Percentiles rank a stretch among this genome's conserved stretches.
Conservation (phyloP, 2,888 invertebrate species). For the Caenorhabditis afra region DNA sequence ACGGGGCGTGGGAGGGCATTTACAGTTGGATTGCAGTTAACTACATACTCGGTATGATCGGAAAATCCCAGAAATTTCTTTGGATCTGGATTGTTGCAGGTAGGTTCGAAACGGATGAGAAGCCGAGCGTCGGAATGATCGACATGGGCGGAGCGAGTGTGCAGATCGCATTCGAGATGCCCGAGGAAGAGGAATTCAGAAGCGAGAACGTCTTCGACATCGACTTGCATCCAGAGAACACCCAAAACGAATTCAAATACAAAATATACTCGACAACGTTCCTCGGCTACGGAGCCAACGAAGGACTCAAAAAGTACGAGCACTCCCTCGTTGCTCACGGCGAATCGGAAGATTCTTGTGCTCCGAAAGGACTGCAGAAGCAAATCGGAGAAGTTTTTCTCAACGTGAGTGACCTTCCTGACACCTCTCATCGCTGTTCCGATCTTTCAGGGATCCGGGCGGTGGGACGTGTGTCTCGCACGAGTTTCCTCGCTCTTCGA, state of each 20-base stretch:
- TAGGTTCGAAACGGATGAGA: conserved; percentile 14
- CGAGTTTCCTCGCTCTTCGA: conserved; percentile 66
- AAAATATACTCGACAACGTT: conserved; percentile 83
- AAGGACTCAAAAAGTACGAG: conserved; percentile 76
- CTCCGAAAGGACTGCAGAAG: conserved; percentile 21
- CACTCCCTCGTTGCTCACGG: conserved; percentile 3
- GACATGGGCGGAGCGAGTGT: conserved; percentile 84
- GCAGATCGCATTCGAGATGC: conserved; percentile 82
- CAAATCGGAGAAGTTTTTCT: conserved; percentile 13
- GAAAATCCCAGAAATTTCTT: neutral
- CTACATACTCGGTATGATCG: conserved; percentile 60
- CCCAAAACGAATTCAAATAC: conserved; percentile 82
- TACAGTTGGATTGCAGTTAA: conserved; percentile 83
- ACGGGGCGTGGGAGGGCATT: conserved; percentile 83
- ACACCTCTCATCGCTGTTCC: neutral
- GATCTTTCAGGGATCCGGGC: conserved; percentile 72
- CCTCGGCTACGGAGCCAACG: conserved; percentile 83
- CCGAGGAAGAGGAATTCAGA: conserved; percentile 58
- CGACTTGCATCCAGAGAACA: conserved; percentile 82
- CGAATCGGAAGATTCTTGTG: conserved; percentile 26
- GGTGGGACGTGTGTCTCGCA: conserved; percentile 74
- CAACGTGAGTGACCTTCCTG: conserved; percentile 5
- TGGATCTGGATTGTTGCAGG: conserved; percentile 3
- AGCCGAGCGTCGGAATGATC: conserved; percentile 82
- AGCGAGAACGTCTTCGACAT: conserved; percentile 76